Base-by-base conservation (phyloP, 2,888 invertebrate species). In the Lapara coniferarum region DNA sequence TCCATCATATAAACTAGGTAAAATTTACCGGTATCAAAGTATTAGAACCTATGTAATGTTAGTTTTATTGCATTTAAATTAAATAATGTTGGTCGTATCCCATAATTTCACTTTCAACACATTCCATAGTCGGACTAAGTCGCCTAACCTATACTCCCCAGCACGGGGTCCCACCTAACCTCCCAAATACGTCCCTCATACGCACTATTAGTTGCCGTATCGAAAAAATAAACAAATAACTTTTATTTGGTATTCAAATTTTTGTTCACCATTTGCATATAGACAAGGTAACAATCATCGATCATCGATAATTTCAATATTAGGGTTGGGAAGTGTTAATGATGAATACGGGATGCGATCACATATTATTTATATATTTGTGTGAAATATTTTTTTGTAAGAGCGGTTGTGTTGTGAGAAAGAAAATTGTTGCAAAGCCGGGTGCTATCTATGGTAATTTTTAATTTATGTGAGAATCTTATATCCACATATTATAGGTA, bases 201-300 rank as follows among this genome's bases (percentile, higher is more conserved):
- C 81, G 84, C 86, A 86, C 89, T 88, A 91, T 91, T 91, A 90
- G 83, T 84, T 78, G 76, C 76, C 81, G 77, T 87, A 86, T 87
- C 85, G 87, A 87, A 87, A 89, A 91, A 89, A 89, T 86, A 87
- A 87, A 86, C 88, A 91, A 89, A 79, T 79, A 84, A 77, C 74
- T 81, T 81, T 80, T 81, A 91, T 92, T 92, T 92, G 88, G 87
- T 90, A 88, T 90, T 91, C 90, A 91, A 91, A 92, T 92, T 85
- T 85, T 78, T 79, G 81, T 71, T 83, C 77, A 78, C 81, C 78
- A 92, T 93, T 93, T 91, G 89, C 93, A 93, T 93, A 90, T 91
- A 92, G 88, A 93, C 89, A 88, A 89, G 87, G 84, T 84, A 78
- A 73, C 82, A 78, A 86, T 88, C 85, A 89, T 89, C 87, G 86